Percentiles rank a stretch among this genome's conserved stretches.
Conservation (phyloP, 2,113 vertebrate genomes). For the Albula goreensis region DNA sequence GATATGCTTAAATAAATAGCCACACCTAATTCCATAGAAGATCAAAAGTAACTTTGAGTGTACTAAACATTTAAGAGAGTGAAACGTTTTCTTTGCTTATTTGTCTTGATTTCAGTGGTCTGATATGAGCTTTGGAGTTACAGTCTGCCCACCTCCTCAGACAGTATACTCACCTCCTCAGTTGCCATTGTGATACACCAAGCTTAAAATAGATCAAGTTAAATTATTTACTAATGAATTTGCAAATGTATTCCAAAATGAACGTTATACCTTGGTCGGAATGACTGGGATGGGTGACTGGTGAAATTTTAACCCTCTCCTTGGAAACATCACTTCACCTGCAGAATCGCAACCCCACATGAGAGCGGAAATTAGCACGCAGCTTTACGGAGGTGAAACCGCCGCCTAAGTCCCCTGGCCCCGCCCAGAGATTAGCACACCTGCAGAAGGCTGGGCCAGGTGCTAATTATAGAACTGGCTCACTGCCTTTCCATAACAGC, state of each 20-base stretch:
- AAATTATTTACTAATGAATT: not conserved
- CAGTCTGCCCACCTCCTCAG: too few relatives aligned
- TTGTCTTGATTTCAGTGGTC: too few relatives aligned
- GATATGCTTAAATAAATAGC: too few relatives aligned
- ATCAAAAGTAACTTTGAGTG: too few relatives aligned
- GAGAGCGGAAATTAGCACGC: too few relatives aligned
- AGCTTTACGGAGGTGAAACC: not conserved
- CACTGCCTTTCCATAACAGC: slow-evolving; percentile 6
- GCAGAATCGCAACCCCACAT: too few relatives aligned
- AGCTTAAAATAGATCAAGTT: not conserved
- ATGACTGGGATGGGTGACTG: not conserved
- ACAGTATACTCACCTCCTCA: too few relatives aligned
- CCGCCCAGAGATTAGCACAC: not conserved
- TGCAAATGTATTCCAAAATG: not conserved
- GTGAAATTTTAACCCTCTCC: not conserved
- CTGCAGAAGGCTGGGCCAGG: not conserved
- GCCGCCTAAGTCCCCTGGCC: not conserved
- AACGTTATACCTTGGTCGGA: not conserved
- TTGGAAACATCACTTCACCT: too few relatives aligned
- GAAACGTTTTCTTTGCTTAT: too few relatives aligned
- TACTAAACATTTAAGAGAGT: too few relatives aligned
- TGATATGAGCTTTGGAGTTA: too few relatives aligned
- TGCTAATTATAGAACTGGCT: slow-evolving; percentile 26
- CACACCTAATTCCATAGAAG: too few relatives aligned
- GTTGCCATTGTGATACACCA: not conserved